These are phyloP conservation scores for Colossoma macropomum DNA, from an alignment of 2,113 vertebrate genomes.

Conservation along the genomic window DNA sequence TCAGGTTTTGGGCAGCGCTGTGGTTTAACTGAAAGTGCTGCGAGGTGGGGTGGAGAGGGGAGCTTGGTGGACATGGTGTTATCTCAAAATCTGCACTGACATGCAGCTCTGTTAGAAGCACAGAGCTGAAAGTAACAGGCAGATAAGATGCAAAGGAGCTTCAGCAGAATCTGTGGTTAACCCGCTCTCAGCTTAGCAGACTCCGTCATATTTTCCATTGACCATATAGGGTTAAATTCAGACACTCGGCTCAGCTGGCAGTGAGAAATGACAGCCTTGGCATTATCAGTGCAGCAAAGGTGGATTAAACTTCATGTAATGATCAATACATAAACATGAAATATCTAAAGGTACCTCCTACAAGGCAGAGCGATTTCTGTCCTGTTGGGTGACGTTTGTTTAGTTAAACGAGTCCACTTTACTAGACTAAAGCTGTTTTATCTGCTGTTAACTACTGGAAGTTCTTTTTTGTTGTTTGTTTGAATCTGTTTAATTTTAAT, in stretches of 20 bases:
- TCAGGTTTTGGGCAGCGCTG: slow-evolving; percentile 20
- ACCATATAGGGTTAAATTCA: slow-evolving; percentile 7
- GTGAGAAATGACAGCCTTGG: background rate
- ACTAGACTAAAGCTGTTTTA: too few relatives aligned
- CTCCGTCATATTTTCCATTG: slow-evolving; percentile 20
- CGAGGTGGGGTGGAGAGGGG: background rate
- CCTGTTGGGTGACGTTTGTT: too few relatives aligned
- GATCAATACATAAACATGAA: too few relatives aligned
- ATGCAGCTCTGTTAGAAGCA: slow-evolving; percentile 31
- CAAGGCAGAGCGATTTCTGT: too few relatives aligned
- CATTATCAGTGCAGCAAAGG: background rate
- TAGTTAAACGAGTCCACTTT: too few relatives aligned
- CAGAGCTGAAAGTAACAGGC: background rate
- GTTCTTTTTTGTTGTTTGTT: too few relatives aligned
- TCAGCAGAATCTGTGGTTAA: slow-evolving; percentile 44
- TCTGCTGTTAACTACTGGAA: too few relatives aligned
- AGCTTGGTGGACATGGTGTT: background rate
- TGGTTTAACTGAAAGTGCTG: slow-evolving; percentile 37
- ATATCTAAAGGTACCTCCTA: too few relatives aligned
- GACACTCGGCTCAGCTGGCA: background rate
- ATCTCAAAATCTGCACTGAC: slow-evolving; percentile 49
- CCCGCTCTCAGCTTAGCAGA: background rate
- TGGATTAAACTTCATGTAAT: background rate
- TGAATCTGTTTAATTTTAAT: too few relatives aligned
- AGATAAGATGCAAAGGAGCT: slow-evolving; percentile 32